A percentile compares a stretch with the other conserved stretches of the same genome.
These are phyloP conservation scores for Seriola rivoliana DNA, from an alignment of 2,113 vertebrate genomes.

Conservation along the genomic window DNA sequence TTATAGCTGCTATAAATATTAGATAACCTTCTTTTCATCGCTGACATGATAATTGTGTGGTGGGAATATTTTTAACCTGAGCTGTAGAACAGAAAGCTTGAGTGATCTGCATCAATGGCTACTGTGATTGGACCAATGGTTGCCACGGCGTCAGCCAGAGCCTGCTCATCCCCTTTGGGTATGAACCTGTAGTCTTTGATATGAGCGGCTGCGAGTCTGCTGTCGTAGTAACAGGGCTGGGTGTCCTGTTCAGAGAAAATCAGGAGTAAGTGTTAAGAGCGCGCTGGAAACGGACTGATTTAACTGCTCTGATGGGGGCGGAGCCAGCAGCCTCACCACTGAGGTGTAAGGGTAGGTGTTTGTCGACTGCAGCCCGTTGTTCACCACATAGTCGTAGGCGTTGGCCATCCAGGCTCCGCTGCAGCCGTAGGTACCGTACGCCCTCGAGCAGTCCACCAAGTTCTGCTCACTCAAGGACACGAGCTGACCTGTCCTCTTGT, in stretches of 20 bases:
- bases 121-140: constrained; percentile 86
- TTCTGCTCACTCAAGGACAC: constrained; percentile 86
- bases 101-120: constrained; percentile 83
- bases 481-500: constrained; percentile 82
- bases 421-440: constrained; percentile 84
- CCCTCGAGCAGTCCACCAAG: constrained; percentile 85
- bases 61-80: constrained; percentile 72
- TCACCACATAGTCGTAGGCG: constrained; percentile 84
- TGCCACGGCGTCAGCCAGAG: constrained; percentile 84
- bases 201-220: constrained; percentile 71
- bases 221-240: constrained; percentile 84
- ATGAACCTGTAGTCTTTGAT: constrained; percentile 84
- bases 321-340: constrained; percentile 65
- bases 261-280: background rate
- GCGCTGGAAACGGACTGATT: background rate
- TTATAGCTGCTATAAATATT: no score
- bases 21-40: background rate
- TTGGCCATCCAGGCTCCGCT: constrained; percentile 86
- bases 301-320: background rate
- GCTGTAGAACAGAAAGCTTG: constrained; percentile 87
- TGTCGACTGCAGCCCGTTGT: constrained; percentile 80
- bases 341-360: constrained; percentile 85
- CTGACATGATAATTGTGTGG: background rate
- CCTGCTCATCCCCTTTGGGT: constrained; percentile 83
- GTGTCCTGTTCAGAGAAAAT: constrained; percentile 76